A percentile compares a stretch with the other conserved stretches of the same genome.
phyloP scores from a whole-genome alignment of 2,797 vertebrate genomes.

The Pangasius krempfi region DNA sequence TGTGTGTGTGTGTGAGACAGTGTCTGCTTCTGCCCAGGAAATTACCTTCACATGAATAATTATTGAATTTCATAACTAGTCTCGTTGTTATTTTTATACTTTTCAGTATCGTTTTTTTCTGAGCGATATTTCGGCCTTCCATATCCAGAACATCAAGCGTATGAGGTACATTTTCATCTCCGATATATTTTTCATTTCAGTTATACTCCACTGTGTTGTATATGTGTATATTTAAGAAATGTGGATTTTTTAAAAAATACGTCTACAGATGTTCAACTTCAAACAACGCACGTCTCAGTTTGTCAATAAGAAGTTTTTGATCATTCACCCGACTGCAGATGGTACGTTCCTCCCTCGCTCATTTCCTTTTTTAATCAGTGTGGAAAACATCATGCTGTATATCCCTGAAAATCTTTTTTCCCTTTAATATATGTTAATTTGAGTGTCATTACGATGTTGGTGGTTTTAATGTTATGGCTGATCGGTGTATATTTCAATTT shows the following conservation, averaged over 20 bases:
- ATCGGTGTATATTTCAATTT: background rate
- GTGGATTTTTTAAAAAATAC: too few relatives aligned
- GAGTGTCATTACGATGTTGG: background rate
- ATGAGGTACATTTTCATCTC: slow-evolving; percentile 74
- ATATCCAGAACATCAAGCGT: slow-evolving; percentile 86
- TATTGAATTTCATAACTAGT: background rate
- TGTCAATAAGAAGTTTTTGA: slow-evolving; percentile 88
- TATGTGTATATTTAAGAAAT: background rate
- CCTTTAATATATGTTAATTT: background rate
- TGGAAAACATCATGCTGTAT: background rate
- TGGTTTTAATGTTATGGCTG: too few relatives aligned
- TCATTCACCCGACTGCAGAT: slow-evolving; percentile 94
- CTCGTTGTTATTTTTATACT: slow-evolving; percentile 23
- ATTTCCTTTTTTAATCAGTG: background rate
- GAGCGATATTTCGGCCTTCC: slow-evolving; percentile 92
- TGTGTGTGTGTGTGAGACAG: background rate
- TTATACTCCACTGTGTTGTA: background rate
- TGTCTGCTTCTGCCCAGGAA: background rate
- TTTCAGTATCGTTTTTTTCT: slow-evolving; percentile 91
- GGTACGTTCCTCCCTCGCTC: slow-evolving; percentile 70
- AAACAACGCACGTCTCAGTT: slow-evolving; percentile 82
- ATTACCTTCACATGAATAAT: background rate
- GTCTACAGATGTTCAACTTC: slow-evolving; percentile 83
- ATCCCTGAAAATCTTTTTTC: background rate
- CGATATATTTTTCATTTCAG: background rate